Conservation (phyloP, 30 jellyfish, hydroid and myxozoan genomes). For the Turritopsis rubra region DNA sequence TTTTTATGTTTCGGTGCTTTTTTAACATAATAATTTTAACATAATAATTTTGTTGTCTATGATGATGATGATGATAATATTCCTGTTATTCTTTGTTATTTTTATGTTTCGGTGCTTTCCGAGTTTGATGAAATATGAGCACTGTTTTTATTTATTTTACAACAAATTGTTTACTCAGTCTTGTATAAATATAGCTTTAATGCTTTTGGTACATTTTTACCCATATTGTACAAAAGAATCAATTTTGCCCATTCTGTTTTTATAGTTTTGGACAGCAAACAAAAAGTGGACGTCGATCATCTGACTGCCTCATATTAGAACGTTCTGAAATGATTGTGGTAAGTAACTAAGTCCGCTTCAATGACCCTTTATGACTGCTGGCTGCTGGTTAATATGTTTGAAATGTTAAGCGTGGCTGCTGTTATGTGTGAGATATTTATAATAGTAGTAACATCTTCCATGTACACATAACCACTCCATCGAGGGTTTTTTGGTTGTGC, state of each 20-base stretch:
- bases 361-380: no score
- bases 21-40: no score
- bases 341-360: no score
- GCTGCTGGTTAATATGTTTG: no score
- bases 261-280: slow-evolving; percentile 87
- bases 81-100: background rate
- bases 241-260: background rate
- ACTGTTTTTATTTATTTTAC: background rate
- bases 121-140: no score
- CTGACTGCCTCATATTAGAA: slow-evolving; percentile 88
- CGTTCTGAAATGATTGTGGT: slow-evolving; percentile 97
- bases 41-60: no score
- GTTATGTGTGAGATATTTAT: no score
- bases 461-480: no score
- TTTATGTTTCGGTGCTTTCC: background rate
- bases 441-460: no score
- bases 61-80: background rate
- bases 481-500: no score
- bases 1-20: no score
- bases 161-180: background rate
- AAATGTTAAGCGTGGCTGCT: no score
- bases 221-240: background rate
- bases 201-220: background rate
- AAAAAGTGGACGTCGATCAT: slow-evolving; percentile 63
- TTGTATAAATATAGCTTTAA: background rate